These are phyloP conservation scores for Endomychus coccineus DNA, from an alignment of 2,888 invertebrate species.

Conservation along the genomic window DNA sequence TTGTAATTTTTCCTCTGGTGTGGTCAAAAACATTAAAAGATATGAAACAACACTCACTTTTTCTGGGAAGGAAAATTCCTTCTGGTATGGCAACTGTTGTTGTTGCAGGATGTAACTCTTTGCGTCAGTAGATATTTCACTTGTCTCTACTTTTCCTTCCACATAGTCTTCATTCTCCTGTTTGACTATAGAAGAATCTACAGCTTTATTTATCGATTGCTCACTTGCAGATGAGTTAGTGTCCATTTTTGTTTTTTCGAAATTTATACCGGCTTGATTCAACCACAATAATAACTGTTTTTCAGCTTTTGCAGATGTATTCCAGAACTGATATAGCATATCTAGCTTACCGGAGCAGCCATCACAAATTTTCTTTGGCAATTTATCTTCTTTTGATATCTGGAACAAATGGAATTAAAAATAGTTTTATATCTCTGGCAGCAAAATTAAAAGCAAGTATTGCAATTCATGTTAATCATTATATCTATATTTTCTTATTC, in stretches of 20 bases:
- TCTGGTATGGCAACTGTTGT: slow-evolving; percentile 28
- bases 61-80: no score
- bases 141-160: slow-evolving; percentile 4
- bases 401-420: slow-evolving; percentile 35
- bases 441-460: no score
- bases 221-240: slow-evolving; percentile 17
- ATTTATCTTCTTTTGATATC: slow-evolving; percentile 58
- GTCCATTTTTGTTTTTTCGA: slow-evolving; percentile 15
- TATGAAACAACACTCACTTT: no score
- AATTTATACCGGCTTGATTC: slow-evolving; percentile 13
- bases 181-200: slow-evolving; percentile 25
- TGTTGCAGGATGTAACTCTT: slow-evolving; percentile 28
- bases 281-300: slow-evolving; percentile 44
- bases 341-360: slow-evolving; percentile 65
- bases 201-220: slow-evolving; percentile 20
- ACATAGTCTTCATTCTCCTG: slow-evolving; percentile 19
- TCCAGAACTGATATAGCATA: slow-evolving; percentile 65
- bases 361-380: slow-evolving; percentile 66
- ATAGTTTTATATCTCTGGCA: no score
- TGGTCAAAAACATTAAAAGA: no score
- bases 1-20: no score
- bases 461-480: no score
- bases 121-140: slow-evolving; percentile 19
- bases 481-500: no score
- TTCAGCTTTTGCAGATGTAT: slow-evolving; percentile 59